Conservation (phyloP, 2,888 invertebrate genomes). For the Eremobia ochroleuca region DNA sequence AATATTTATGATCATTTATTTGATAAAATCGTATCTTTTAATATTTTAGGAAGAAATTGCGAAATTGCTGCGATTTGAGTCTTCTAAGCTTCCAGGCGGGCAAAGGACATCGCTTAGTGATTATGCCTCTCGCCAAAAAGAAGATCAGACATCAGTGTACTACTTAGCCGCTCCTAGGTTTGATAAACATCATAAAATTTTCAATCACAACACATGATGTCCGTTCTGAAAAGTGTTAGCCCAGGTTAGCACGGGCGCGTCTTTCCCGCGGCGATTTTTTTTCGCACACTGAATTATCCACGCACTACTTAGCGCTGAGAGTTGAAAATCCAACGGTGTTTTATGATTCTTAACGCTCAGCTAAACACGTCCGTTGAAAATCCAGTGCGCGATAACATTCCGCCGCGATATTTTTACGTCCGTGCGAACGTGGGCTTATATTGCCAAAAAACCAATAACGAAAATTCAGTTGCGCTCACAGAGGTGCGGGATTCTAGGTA, state of each 20-base stretch:
- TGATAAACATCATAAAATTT: constrained; percentile 19
- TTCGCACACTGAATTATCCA: too few relatives aligned
- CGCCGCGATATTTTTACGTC: too few relatives aligned
- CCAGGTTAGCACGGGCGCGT: too few relatives aligned
- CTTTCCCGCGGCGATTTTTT: too few relatives aligned
- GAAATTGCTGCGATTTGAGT: constrained; percentile 97
- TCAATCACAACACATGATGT: neutral
- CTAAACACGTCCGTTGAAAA: too few relatives aligned
- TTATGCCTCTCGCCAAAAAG: constrained; percentile 94
- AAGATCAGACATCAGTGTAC: constrained; percentile 96
- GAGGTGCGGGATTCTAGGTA: neutral
- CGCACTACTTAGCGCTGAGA: too few relatives aligned
- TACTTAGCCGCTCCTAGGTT: constrained; percentile 98
- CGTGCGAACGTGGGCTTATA: too few relatives aligned
- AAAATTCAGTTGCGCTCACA: neutral
- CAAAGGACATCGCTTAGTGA: constrained; percentile 95
- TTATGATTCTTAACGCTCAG: too few relatives aligned
- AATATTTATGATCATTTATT: neutral
- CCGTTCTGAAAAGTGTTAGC: neutral
- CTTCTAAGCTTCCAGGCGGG: constrained; percentile 94
- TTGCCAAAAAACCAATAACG: neutral
- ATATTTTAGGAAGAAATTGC: constrained; percentile 95
- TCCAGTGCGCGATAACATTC: too few relatives aligned
- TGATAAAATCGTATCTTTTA: neutral
- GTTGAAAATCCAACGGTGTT: too few relatives aligned